These are phyloP conservation scores for Mormoops blainvillei DNA, from an alignment of 2,113 vertebrate genomes.

Conservation along the genomic window DNA sequence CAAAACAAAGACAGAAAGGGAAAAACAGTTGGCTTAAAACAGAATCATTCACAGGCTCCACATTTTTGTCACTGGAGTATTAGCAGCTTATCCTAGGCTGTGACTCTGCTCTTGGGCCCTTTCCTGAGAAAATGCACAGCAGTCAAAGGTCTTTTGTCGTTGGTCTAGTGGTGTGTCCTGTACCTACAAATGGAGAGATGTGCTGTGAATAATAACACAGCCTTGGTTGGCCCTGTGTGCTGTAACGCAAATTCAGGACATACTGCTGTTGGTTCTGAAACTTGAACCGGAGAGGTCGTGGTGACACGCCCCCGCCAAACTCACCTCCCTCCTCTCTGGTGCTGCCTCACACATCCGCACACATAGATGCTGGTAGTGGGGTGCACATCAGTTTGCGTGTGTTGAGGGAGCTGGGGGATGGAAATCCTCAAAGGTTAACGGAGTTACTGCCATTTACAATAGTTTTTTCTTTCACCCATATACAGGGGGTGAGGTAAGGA, in stretches of 20 bases:
- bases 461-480: background rate
- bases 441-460: background rate
- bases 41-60: background rate
- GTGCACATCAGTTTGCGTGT: rapidly evolving
- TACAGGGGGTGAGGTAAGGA: background rate
- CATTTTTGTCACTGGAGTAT: background rate
- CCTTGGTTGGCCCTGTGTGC: no score
- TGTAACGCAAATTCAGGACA: rapidly evolving
- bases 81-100: background rate
- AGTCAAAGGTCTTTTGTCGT: no score
- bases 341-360: rapidly evolving
- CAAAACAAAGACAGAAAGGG: background rate
- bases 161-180: background rate
- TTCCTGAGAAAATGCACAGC: background rate
- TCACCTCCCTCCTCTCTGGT: rapidly evolving
- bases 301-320: rapidly evolving
- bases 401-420: background rate
- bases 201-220: background rate
- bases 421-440: background rate
- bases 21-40: background rate
- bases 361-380: rapidly evolving
- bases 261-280: background rate
- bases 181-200: background rate
- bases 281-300: background rate
- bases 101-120: background rate